Conservation (phyloP, 2,113 vertebrate genomes). For the Grus americana region DNA sequence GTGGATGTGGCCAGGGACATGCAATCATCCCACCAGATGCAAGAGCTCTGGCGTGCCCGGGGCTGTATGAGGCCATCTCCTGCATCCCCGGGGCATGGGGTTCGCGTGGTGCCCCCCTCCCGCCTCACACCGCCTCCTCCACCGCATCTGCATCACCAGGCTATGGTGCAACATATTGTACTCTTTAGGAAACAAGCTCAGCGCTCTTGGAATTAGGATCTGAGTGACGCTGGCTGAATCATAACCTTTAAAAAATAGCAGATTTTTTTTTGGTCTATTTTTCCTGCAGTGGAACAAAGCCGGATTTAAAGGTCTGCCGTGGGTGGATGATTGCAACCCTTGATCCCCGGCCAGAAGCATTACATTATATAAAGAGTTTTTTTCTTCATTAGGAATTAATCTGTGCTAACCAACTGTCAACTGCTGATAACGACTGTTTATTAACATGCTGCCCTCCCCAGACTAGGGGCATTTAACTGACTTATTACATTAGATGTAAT, state of each 20-base stretch:
- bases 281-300: conserved; percentile 68
- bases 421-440: conserved; percentile 39
- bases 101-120: accelerated
- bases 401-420: conserved; percentile 75
- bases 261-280: neutral
- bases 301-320: conserved; percentile 75
- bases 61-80: neutral
- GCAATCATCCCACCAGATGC: accelerated
- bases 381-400: conserved; percentile 80
- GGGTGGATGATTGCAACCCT: conserved; percentile 77
- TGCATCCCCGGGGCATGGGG: accelerated
- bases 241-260: conserved; percentile 40
- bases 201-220: neutral
- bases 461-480: conserved; percentile 30
- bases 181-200: conserved; percentile 31
- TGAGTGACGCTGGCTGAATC: conserved; percentile 27
- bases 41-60: neutral
- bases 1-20: accelerated
- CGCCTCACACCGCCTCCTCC: neutral
- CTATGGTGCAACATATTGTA: neutral
- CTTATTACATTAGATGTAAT: conserved; percentile 46
- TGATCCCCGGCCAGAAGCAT: conserved; percentile 73
- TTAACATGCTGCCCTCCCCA: neutral
- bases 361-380: conserved; percentile 80
- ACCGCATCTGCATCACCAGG: neutral